Base-by-base conservation (phyloP, 2,888 invertebrate species). In the Drosophila mayaguana region DNA sequence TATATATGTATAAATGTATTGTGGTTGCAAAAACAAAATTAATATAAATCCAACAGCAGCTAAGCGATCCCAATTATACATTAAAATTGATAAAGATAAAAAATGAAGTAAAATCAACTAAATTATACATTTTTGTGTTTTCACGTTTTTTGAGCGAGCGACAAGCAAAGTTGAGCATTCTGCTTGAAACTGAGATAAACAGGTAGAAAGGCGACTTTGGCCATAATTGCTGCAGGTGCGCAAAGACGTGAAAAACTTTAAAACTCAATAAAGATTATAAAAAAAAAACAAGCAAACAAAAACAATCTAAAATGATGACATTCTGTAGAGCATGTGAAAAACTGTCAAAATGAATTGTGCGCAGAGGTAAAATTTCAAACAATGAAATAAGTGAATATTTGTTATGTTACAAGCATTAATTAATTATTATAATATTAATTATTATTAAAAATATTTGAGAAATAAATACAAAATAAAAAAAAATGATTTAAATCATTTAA, bases 391-490 rank as follows among this genome's bases (percentile, higher is more conserved):
- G 68, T 73, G 73, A 81, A 85, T 81, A 90, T 90, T 91, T 87
- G 87, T 88, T 91, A 90, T 91, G 91, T 90, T 90, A 89, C 83
- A 84, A 88, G 88, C 90, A 91, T 90, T 91, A 87, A 90, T 91
- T 90, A 87, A 90, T 90, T 89, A 87, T 89, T 89, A 90, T 90
- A 85, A 90, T 88, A 86, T 83, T 85, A 83, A 86, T 88, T 88
- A 89, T 86, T 90, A 89, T 87, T 90, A 84, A 91, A 88, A 89
- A 89, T 90, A 90, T 90, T 90, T 89, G 87, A 90, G 78, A 86
- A 83, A 88, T 86, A 83, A 87, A 90, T 74, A 86, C 72, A 78
- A 84, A 90, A 78, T 78, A 83, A 75, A 82, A 28, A 28, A 72
- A 77, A 84, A 84, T 76, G 82, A 88, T 90, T 83, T 79, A 76